Conservation (phyloP, 1,140 invertebrate genomes). For the Oedothorax gibbosus region DNA sequence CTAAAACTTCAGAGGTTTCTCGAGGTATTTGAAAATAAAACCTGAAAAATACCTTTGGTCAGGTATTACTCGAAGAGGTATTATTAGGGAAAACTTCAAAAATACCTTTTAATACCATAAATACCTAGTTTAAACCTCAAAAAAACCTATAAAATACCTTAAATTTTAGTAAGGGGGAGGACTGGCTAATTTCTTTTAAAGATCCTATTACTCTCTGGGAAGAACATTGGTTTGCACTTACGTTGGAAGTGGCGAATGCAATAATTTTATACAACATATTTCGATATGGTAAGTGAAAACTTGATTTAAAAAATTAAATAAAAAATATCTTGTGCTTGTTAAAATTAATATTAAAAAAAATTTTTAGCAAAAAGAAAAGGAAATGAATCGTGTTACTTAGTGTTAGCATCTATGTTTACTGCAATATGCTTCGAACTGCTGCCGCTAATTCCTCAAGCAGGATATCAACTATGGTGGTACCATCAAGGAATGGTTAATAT, state of each 20-base stretch:
- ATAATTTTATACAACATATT: not conserved
- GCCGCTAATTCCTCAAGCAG: slow-evolving; percentile 3
- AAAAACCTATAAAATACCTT: too few relatives aligned
- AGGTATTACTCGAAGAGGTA: too few relatives aligned
- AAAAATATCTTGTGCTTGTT: too few relatives aligned
- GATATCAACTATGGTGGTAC: slow-evolving; percentile 55
- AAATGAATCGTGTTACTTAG: not conserved
- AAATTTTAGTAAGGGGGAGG: too few relatives aligned
- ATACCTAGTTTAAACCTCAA: too few relatives aligned
- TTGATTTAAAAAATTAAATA: too few relatives aligned
- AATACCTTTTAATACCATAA: too few relatives aligned
- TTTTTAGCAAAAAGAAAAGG: slow-evolving; percentile 36
- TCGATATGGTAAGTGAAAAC: slow-evolving; percentile 21
- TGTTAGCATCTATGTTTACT: slow-evolving; percentile 1
- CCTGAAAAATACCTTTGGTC: too few relatives aligned
- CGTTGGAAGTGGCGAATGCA: slow-evolving; percentile 7
- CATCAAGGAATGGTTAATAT: slow-evolving; percentile 43
- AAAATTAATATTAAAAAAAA: not conserved
- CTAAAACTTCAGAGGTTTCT: too few relatives aligned
- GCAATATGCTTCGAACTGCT: slow-evolving; percentile 24
- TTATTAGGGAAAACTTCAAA: too few relatives aligned
- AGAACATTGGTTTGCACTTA: slow-evolving; percentile 41
- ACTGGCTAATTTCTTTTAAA: slow-evolving; percentile 33
- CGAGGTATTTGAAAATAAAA: too few relatives aligned
- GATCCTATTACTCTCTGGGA: slow-evolving; percentile 33